A percentile compares a stretch with the other conserved stretches of the same genome.
Conservation (phyloP, 2,888 invertebrate species). For the Chloromyia formosa region DNA sequence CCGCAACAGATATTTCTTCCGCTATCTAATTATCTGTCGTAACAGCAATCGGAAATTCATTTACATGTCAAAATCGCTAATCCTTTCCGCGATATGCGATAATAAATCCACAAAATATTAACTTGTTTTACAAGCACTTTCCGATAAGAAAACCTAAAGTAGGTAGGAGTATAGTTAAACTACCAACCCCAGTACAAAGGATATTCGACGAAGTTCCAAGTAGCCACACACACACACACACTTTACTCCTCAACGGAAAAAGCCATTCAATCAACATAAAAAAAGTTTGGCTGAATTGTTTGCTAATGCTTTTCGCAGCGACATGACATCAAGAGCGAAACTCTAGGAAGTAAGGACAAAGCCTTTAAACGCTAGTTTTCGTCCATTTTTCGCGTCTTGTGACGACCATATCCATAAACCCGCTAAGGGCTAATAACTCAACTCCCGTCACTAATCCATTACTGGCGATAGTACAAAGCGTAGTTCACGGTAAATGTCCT, state of each 20-base stretch:
- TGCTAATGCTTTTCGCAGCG: background rate
- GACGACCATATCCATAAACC: too few species aligned
- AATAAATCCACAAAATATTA: constrained; percentile 3
- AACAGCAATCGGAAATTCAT: constrained; percentile 4
- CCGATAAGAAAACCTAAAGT: background rate
- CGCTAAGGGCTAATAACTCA: constrained; percentile 30
- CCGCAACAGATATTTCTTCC: background rate
- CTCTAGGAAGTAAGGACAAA: background rate
- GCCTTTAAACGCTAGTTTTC: background rate
- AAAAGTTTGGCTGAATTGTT: constrained; percentile 9
- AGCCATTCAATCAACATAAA: constrained; percentile 38
- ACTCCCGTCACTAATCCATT: constrained; percentile 28
- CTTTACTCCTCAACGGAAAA: constrained; percentile 10
- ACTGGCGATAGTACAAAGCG: constrained; percentile 48
- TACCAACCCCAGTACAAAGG: background rate
- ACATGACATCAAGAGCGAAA: background rate
- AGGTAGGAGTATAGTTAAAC: background rate
- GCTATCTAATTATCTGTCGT: background rate
- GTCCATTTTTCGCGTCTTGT: too few species aligned
- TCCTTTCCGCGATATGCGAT: constrained; percentile 21
- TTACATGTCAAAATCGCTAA: constrained; percentile 23
- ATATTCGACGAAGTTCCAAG: background rate
- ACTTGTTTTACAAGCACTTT: constrained; percentile 8
- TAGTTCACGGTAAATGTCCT: constrained; percentile 48
- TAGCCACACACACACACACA: background rate